phyloP scores from a whole-genome alignment of 2,888 invertebrate genomes.

The Lasioglossum zephyrum region DNA sequence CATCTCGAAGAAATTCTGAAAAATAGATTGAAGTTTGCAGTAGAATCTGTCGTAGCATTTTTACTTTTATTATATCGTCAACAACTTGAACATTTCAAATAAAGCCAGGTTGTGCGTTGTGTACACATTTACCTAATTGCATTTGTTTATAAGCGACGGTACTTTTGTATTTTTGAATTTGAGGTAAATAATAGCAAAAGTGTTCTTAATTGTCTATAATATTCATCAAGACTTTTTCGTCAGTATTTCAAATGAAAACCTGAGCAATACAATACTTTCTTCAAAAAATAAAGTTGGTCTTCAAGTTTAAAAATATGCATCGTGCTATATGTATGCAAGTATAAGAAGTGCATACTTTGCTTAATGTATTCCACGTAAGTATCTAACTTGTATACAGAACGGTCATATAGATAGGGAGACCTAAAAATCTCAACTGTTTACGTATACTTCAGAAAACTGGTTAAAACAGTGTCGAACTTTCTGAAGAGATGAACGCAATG shows the following conservation, averaged over 20 bases:
- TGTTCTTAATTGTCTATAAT: background rate
- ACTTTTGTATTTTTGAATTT: no score
- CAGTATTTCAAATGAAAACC: background rate
- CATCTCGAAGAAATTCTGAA: no score
- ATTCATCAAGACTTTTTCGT: background rate
- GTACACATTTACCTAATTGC: background rate
- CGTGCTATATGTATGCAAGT: background rate
- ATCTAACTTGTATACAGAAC: background rate
- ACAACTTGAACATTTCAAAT: background rate
- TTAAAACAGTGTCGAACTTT: background rate
- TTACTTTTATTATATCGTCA: no score
- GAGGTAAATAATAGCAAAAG: no score
- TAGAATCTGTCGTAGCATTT: no score
- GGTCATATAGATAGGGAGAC: background rate
- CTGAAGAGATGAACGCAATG: background rate
- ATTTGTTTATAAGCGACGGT: no score
- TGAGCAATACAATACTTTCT: background rate
- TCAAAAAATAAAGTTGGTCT: background rate
- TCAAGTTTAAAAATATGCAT: background rate
- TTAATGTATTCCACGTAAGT: background rate
- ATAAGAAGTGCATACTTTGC: background rate
- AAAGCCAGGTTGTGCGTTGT: background rate
- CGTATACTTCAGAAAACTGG: conserved; percentile 5
- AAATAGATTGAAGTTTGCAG: no score
- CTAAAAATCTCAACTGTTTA: background rate